Conservation (phyloP, 1,140 invertebrate species). For the Littorina saxatilis region DNA sequence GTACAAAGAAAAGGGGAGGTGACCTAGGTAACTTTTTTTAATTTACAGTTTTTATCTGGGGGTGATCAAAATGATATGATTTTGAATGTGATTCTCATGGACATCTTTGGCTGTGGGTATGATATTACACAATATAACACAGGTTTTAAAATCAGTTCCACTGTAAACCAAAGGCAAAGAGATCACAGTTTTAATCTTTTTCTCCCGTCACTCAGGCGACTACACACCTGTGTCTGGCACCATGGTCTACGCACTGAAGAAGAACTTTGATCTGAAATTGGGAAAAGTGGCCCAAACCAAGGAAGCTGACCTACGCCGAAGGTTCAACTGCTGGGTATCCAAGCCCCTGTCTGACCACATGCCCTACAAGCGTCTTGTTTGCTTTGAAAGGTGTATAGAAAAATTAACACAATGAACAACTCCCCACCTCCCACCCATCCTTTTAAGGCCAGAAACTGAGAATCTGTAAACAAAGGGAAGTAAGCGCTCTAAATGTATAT, state of each 20-base stretch:
- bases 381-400: conserved; percentile 64
- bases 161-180: background rate
- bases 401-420: background rate
- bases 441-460: background rate
- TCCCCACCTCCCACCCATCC: background rate
- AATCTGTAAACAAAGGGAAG: background rate
- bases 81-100: no score
- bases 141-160: background rate
- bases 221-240: conserved; percentile 59
- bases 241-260: conserved; percentile 65
- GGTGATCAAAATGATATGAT: background rate
- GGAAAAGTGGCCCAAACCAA: conserved; percentile 59
- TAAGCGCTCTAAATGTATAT: background rate
- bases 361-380: conserved; percentile 64
- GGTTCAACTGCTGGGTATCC: conserved; percentile 73
- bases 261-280: conserved; percentile 62
- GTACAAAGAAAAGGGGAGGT: no score
- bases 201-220: conserved; percentile 56
- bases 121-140: background rate
- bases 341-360: conserved; percentile 51
- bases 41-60: background rate
- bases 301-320: conserved; percentile 64
- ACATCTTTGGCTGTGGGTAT: no score
- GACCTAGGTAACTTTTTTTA: background rate
- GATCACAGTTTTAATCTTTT: background rate